Evolutionary conservation across 2,113 vertebrate genomes (phyloP).

Genomic region (Lophochroa leadbeateri): DNA sequence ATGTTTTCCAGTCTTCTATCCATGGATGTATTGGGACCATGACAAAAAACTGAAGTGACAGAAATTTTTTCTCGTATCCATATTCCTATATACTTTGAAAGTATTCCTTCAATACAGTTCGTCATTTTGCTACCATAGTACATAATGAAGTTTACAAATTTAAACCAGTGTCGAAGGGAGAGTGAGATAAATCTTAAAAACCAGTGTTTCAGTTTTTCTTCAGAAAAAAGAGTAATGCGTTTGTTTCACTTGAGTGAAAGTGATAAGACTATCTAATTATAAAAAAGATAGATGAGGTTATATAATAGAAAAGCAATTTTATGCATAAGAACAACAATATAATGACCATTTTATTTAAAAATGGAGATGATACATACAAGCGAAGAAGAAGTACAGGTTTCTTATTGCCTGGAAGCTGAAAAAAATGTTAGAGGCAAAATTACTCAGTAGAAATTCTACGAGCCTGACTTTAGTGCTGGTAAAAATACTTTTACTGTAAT

Average conservation of each 20-base stretch:
- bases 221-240: neutral
- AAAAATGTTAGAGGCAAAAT: neutral
- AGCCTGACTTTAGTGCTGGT: neutral
- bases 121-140: neutral
- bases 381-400: neutral
- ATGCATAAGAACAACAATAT: neutral
- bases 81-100: neutral
- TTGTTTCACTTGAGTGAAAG: neutral
- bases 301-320: neutral
- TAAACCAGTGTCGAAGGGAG: neutral
- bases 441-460: neutral
- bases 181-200: neutral
- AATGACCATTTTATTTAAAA: neutral
- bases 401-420: neutral
- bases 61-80: fast-evolving
- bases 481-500: neutral
- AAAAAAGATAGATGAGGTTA: neutral
- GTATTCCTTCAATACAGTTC: neutral
- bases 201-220: neutral
- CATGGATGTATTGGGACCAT: neutral
- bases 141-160: neutral
- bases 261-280: neutral
- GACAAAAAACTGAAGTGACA: neutral
- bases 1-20: neutral
- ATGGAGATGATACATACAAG: neutral